Evolutionary conservation across 1,140 invertebrate genomes (phyloP).

Genomic region (Bombyx mori): ASM3026992v2 NC_085131.1:3014501-3015000

Average conservation of each 20-base stretch:
- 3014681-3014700: neutral
- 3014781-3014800: constrained; percentile 67
- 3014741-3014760: constrained; percentile 17
- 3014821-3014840: constrained; percentile 62
- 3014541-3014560: too few species aligned
- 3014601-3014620: too few species aligned
- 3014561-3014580: too few species aligned
- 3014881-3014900: constrained; percentile 59
- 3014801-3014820: constrained; percentile 58
- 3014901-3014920: constrained; percentile 38
- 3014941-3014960: constrained; percentile 18
- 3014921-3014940: constrained; percentile 40
- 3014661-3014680: too few species aligned
- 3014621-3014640: too few species aligned
- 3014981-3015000: too few species aligned
- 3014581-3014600: too few species aligned
- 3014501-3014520: too few species aligned
- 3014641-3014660: too few species aligned
- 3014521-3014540: too few species aligned
- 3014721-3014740: neutral
- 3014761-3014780: constrained; percentile 56
- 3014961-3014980: too few species aligned
- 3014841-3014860: constrained; percentile 50
- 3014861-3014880: constrained; percentile 48
- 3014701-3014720: constrained; percentile 3